Evolutionary conservation across 2,113 vertebrate species (phyloP).

Genomic region (Bucco capensis): DNA sequence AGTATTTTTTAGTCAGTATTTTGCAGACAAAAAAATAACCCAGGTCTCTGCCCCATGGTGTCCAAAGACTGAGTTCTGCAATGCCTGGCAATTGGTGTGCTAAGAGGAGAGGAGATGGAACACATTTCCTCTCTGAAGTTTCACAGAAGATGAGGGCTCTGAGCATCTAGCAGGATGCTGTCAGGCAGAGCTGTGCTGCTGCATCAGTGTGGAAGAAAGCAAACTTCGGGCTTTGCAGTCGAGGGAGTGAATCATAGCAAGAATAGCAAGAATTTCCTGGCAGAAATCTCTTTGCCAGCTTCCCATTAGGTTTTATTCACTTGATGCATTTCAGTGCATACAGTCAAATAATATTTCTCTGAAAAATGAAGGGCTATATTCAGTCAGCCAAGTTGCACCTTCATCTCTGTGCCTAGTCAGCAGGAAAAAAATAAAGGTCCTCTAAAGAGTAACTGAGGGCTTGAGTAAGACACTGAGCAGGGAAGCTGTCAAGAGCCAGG

Average conservation of each 20-base stretch:
- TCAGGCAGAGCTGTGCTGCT: not conserved
- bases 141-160: not conserved
- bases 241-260: not conserved
- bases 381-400: not conserved
- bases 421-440: not conserved
- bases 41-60: not conserved
- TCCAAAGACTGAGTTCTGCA: not conserved
- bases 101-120: not conserved
- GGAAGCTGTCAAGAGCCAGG: not conserved
- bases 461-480: not conserved
- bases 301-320: not conserved
- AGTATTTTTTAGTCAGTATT: not conserved
- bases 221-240: not conserved
- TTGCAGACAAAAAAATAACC: not conserved
- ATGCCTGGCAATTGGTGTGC: accelerated
- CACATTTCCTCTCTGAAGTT: not conserved
- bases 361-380: not conserved
- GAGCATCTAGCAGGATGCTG: not conserved
- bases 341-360: not conserved
- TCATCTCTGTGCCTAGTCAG: not conserved
- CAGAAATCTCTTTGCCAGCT: not conserved
- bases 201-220: not conserved
- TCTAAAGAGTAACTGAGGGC: not conserved
- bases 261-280: not conserved
- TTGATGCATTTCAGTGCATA: not conserved